These are phyloP conservation scores for Pediacus dermestoides DNA, from an alignment of 2,888 invertebrate species.

Conservation along the genomic window DNA sequence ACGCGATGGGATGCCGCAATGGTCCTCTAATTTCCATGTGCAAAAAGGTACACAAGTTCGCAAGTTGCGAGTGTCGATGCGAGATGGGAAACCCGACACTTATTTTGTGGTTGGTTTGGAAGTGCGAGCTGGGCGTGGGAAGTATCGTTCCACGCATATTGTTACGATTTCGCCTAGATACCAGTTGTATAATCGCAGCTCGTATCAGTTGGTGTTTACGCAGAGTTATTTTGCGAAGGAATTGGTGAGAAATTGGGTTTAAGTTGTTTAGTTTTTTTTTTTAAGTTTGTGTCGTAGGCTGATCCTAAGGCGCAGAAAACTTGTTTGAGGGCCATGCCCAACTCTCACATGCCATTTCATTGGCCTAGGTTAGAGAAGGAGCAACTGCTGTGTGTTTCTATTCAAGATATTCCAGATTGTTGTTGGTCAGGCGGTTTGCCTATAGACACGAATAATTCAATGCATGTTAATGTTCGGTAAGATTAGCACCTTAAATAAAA, in stretches of 20 bases:
- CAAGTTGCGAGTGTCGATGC: slow-evolving; percentile 57
- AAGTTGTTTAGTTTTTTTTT: slow-evolving; percentile 3
- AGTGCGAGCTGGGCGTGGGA: slow-evolving; percentile 81
- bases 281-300: slow-evolving; percentile 46
- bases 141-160: slow-evolving; percentile 86
- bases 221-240: slow-evolving; percentile 81
- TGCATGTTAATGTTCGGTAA: slow-evolving; percentile 82
- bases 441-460: slow-evolving; percentile 77
- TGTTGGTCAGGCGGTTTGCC: slow-evolving; percentile 92
- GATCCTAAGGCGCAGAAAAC: slow-evolving; percentile 59
- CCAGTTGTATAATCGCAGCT: slow-evolving; percentile 86
- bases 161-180: slow-evolving; percentile 90
- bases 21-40: slow-evolving; percentile 84
- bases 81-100: slow-evolving; percentile 63
- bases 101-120: slow-evolving; percentile 86
- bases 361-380: slow-evolving; percentile 92
- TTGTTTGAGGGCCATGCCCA: slow-evolving; percentile 71
- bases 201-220: slow-evolving; percentile 76
- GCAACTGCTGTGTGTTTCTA: slow-evolving; percentile 80
- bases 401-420: slow-evolving; percentile 66
- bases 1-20: slow-evolving; percentile 60
- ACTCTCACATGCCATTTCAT: slow-evolving; percentile 92
- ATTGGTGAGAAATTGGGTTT: slow-evolving; percentile 61
- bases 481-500: too few species aligned
- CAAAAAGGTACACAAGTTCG: slow-evolving; percentile 51